Percentiles rank a stretch among this genome's conserved stretches.
These are phyloP conservation scores for Lepidocyrtoides sp. DNA, from an alignment of 2,888 invertebrate genomes.

Conservation along the genomic window DNA sequence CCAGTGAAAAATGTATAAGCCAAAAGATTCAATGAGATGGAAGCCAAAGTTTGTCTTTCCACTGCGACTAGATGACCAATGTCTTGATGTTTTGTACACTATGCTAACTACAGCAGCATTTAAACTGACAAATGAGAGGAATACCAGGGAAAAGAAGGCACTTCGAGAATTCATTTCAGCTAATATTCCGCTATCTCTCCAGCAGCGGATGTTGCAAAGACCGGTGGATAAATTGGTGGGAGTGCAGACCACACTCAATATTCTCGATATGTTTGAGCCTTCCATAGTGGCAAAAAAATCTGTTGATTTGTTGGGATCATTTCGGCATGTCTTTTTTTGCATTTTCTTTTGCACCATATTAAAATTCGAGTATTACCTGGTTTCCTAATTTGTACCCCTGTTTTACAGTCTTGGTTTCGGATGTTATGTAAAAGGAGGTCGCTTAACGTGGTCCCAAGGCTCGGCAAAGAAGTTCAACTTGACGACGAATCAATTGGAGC, in stretches of 20 bases:
- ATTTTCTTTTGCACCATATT: too few relatives aligned
- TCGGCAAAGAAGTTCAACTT: slow-evolving; percentile 73
- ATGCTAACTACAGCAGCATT: not conserved
- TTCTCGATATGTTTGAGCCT: slow-evolving; percentile 72
- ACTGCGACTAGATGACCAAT: slow-evolving; percentile 41
- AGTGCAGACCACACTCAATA: slow-evolving; percentile 35
- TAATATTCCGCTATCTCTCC: slow-evolving; percentile 46
- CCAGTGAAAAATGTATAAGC: slow-evolving; percentile 63
- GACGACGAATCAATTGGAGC: slow-evolving; percentile 53
- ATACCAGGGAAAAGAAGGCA: slow-evolving; percentile 57
- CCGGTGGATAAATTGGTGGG: slow-evolving; percentile 52
- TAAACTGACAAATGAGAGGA: not conserved
- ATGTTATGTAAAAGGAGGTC: slow-evolving; percentile 59
- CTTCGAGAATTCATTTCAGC: slow-evolving; percentile 51
- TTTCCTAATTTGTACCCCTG: not conserved
- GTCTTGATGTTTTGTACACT: slow-evolving; percentile 4
- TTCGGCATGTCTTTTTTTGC: slow-evolving; percentile 59
- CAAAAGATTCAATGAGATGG: slow-evolving; percentile 61
- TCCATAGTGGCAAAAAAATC: not conserved
- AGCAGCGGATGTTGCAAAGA: slow-evolving; percentile 26
- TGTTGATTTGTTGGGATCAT: slow-evolving; percentile 69
- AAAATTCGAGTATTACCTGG: too few relatives aligned
- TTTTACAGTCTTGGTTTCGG: slow-evolving; percentile 68
- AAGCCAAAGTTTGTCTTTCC: slow-evolving; percentile 43
- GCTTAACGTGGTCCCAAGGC: slow-evolving; percentile 77